These are phyloP conservation scores for Leptodirus hochenwartii DNA, from an alignment of 2,888 invertebrate genomes.

Conservation along the genomic window DNA sequence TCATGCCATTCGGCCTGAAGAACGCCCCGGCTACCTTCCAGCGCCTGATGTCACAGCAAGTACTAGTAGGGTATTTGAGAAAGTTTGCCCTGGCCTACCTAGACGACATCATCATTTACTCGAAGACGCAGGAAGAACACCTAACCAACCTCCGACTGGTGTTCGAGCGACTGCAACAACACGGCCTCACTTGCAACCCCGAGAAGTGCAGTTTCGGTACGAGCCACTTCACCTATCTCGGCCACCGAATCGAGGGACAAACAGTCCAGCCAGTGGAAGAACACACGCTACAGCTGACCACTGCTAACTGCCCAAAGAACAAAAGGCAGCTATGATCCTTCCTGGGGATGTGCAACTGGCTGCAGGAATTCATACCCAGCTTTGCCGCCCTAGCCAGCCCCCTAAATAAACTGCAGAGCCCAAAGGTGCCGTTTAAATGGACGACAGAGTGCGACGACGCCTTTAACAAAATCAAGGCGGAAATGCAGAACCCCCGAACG, in stretches of 20 bases:
- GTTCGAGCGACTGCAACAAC: constrained; percentile 11
- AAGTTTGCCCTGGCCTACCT: constrained; percentile 14
- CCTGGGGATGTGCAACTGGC: constrained; percentile 11
- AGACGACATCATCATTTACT: constrained; percentile 16
- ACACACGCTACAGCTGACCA: constrained; percentile 9
- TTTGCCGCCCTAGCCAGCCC: constrained; percentile 5
- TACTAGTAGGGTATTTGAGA: constrained; percentile 12
- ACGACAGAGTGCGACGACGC: no score
- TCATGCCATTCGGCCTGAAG: constrained; percentile 17
- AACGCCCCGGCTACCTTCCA: constrained; percentile 17
- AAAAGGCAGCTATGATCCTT: constrained; percentile 11
- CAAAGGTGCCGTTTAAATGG: no score
- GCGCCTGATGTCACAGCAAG: constrained; percentile 15
- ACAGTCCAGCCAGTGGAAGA: constrained; percentile 9
- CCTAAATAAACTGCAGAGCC: no score
- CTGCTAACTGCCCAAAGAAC: constrained; percentile 7
- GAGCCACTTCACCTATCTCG: constrained; percentile 9
- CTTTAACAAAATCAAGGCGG: no score
- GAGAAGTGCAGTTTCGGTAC: constrained; percentile 12
- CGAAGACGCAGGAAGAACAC: constrained; percentile 11
- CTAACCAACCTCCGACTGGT: constrained; percentile 10
- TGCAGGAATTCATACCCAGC: constrained; percentile 8
- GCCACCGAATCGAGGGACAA: constrained; percentile 9
- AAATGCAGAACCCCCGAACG: no score
- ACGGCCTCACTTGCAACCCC: constrained; percentile 8